Base-by-base conservation (phyloP, 2,888 invertebrate species). In the Abrostola tripartita region DNA sequence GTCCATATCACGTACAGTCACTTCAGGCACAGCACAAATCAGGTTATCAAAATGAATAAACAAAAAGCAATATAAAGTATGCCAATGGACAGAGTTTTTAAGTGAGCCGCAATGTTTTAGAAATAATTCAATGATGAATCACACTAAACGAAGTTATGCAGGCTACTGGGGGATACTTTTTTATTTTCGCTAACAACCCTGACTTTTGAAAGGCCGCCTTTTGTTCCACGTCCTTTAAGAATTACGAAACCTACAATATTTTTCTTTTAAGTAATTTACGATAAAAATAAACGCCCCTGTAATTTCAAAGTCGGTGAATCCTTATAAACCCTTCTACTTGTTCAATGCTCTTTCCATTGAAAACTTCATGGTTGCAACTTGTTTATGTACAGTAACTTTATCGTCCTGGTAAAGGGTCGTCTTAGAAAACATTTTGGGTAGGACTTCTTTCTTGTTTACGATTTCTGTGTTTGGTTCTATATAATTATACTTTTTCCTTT, bases 201-300 rank as follows among this genome's bases (percentile, higher is more conserved):
- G 8, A 47, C 44, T 41, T 1, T 47, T 47, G 5, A 47, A 47
- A 47, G 44, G 44, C 14, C 14, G 44, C 24, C 44, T 24, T 24
- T 47, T 47, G 44, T 47, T 8, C 14, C 14, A 44, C 44, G 8
- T 8, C 9, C 0, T 14, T 8, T 14, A 14, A 9, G 24, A 9
- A 47, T 47, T 24, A 47, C 24, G 44, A 47, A 47, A 47, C 44
- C 44, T 47, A 47, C 8, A 44, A 24, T n/a, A 41, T 14, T 47
- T 47, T 5, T 24, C 44, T 24, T 24, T 47, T 5, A 47, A 47
- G 9, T 47, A 40, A 40, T 40, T 40, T 11, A 40, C 11, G 5
- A n/a, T 47, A 47, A 47, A 47, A 47, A 47, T 47, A 47, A 47
- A 14, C 44, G 24, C 44, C 44, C 44, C 44, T 47, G 44, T 24